A percentile compares a stretch with the other conserved stretches of the same genome.
Evolutionary conservation across 2,797 vertebrate species (phyloP).

Genomic region (Lophotriccus pileatus): DNA sequence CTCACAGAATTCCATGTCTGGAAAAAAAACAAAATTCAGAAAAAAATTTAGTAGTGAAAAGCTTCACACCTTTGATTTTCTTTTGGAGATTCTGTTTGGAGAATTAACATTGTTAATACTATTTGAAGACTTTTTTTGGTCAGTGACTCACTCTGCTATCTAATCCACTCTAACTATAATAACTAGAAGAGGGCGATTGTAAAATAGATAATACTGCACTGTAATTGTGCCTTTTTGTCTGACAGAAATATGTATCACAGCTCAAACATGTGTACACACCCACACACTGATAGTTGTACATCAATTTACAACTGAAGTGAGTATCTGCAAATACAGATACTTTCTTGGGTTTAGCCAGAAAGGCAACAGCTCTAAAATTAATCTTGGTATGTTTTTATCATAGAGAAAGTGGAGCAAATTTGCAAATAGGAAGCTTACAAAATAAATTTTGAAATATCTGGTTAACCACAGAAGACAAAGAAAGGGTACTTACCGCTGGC

Average conservation of each 20-base stretch:
- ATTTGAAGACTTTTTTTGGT: neutral
- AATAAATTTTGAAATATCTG: neutral
- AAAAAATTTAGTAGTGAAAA: neutral
- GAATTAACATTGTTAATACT: neutral
- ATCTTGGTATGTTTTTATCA: neutral
- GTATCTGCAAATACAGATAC: neutral
- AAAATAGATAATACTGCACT: neutral
- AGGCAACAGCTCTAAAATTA: neutral
- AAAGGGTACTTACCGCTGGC: neutral
- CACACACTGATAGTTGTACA: neutral
- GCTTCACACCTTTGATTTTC: neutral
- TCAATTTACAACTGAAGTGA: neutral
- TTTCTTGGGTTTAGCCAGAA: neutral
- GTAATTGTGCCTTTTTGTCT: constrained; percentile 14
- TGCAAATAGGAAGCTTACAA: neutral
- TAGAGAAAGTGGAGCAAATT: neutral
- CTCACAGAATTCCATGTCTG: constrained; percentile 93
- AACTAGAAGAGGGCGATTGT: neutral
- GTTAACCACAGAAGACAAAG: neutral
- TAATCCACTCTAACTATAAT: neutral
- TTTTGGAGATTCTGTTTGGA: neutral
- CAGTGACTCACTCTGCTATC: neutral
- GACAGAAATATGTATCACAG: neutral
- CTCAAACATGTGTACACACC: neutral
- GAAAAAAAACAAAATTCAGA: constrained; percentile 8